Base-by-base conservation (phyloP, 2,888 invertebrate species). In the Mechanitis messenoides region DNA sequence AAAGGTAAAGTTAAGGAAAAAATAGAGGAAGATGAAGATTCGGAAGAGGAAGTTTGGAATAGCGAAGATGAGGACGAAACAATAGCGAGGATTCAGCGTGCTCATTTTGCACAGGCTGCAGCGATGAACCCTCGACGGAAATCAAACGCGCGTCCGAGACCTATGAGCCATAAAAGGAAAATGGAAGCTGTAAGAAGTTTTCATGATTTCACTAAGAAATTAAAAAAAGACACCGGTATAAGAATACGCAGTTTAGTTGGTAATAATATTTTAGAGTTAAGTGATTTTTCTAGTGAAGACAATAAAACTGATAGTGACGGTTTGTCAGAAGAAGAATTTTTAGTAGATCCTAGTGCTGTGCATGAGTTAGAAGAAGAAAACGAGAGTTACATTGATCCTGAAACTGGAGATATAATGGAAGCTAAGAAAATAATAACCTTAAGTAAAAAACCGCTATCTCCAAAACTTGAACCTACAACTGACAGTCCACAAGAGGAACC, bases 161-260 rank as follows among this genome's bases (percentile, higher is more conserved):
- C 83, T 33, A 86, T 91, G 85, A 90, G 87, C 76, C 84, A 89
- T 61, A 91, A 90, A 73, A 77, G 90, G 63, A 91, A 91, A 77
- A 78, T 90, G 78, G 90, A 91, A 81, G 91, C 91, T 42, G 89
- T 91, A 7, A 90, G 84, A 77, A 85, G 77, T 67, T 91, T 91
- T 69, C 90, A 90, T 69, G 80, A 91, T 70, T 91, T 91, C 70
- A 91, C 91, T 5, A 91, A 91, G 74, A 90, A 87, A 77, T 81
- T 91, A 31, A 91, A 91, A 75, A 83, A 90, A 73, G 91, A 91
- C 77, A 90, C 91, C 68, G 91, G 91, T 67, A 85, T 91, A 70
- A 79, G 81, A 61, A 91, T 91, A 68, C 84, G 87, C 66, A 87
- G 91, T 69, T 81, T 91, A 77, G 87, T 87, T 65, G 90, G 90